Conservation (phyloP, 2,888 invertebrate species). For the Drosophila parthenogenetica region DNA sequence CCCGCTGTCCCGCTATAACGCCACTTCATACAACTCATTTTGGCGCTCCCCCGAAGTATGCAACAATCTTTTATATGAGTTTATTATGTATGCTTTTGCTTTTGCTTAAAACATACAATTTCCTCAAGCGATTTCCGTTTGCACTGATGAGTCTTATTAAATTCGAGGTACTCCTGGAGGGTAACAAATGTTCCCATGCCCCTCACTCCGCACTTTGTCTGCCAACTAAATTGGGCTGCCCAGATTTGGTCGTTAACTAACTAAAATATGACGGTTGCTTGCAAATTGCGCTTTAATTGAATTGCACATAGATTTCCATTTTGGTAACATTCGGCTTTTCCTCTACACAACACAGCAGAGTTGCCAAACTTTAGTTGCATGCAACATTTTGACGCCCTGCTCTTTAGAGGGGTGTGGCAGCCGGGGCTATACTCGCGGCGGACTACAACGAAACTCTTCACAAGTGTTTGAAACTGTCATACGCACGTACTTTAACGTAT, state of each 20-base stretch:
- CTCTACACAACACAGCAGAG: conserved; percentile 20
- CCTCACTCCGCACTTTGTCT: not conserved
- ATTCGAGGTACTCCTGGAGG: conserved; percentile 40
- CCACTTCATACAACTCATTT: conserved; percentile 1
- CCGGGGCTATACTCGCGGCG: conserved; percentile 37
- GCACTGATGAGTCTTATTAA: conserved; percentile 80
- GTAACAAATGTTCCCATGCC: not conserved
- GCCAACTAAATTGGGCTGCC: conserved; percentile 24
- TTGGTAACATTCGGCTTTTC: conserved; percentile 16
- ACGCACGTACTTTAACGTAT: conserved; percentile 65
- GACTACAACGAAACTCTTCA: conserved; percentile 62
- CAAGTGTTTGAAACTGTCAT: conserved; percentile 77
- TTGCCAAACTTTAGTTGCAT: conserved; percentile 34
- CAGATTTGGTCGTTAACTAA: conserved; percentile 63
- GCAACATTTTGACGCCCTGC: conserved; percentile 44
- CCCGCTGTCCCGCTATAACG: not conserved
- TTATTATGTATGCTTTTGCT: conserved; percentile 76
- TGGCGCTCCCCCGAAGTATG: conserved; percentile 48
- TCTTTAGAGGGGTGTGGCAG: too few species aligned
- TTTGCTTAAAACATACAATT: conserved; percentile 80
- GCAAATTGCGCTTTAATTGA: conserved; percentile 79
- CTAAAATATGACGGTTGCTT: conserved; percentile 70
- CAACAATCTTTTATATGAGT: conserved; percentile 81
- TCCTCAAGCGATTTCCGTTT: conserved; percentile 81
- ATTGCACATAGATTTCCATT: conserved; percentile 67